phyloP scores from a whole-genome alignment of 2,888 invertebrate genomes.

The Leucozona laternaria region DNA sequence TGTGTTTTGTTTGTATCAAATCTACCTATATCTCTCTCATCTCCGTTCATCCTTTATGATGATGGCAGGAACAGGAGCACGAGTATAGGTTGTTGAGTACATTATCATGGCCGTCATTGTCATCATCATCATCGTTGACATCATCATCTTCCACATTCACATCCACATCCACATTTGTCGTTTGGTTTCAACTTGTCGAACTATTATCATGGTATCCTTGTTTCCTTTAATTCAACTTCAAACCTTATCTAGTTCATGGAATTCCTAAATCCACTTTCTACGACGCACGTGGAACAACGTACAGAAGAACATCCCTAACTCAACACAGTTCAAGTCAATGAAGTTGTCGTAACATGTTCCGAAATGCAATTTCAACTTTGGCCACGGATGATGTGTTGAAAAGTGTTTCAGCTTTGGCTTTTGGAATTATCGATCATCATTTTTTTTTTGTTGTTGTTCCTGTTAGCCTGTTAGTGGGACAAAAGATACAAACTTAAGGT shows the following conservation, averaged over 20 bases:
- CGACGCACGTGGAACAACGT: constrained; percentile 26
- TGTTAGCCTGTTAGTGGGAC: not conserved
- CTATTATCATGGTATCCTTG: constrained; percentile 68
- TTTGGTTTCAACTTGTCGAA: constrained; percentile 60
- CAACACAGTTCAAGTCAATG: constrained; percentile 53
- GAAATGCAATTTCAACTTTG: constrained; percentile 34
- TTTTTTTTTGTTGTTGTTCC: not conserved
- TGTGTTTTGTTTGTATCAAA: constrained; percentile 60
- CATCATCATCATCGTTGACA: constrained; percentile 21
- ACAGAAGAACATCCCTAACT: constrained; percentile 33
- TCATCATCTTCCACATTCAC: constrained; percentile 34
- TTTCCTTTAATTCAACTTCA: constrained; percentile 58
- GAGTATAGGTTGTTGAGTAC: constrained; percentile 52
- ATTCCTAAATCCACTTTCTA: constrained; percentile 56
- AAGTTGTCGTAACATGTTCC: constrained; percentile 57
- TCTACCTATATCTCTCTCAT: constrained; percentile 51
- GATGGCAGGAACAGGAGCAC: not conserved
- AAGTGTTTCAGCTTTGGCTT: constrained; percentile 18
- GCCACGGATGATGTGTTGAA: constrained; percentile 40
- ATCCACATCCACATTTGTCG: constrained; percentile 47
- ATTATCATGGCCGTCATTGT: constrained; percentile 40
- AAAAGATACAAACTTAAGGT: not conserved
- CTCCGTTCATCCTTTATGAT: constrained; percentile 53
- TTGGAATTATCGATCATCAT: constrained; percentile 8
- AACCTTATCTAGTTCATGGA: constrained; percentile 53